Evolutionary conservation across 2,113 vertebrate species (phyloP).

Genomic region (Xenotilapia flavipinnis): DNA sequence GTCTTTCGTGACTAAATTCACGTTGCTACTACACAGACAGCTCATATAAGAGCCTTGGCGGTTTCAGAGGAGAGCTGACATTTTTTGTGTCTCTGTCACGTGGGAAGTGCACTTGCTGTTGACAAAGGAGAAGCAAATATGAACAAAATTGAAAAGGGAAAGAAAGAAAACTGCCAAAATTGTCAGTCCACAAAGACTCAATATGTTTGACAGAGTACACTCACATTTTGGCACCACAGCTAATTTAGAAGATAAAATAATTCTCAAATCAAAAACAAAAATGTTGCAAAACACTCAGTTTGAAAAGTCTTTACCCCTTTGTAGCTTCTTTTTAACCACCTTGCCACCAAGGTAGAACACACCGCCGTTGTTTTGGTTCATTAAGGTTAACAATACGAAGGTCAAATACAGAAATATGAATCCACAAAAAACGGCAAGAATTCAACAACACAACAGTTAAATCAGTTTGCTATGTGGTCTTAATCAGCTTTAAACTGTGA

Average conservation of each 20-base stretch:
- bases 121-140: slow-evolving; percentile 56
- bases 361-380: neutral
- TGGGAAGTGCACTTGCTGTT: slow-evolving; percentile 65
- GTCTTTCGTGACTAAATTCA: neutral
- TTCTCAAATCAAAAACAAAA: neutral
- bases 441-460: neutral
- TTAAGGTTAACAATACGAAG: neutral
- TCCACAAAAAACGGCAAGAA: neutral
- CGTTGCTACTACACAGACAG: neutral
- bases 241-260: neutral
- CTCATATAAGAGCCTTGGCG: slow-evolving; percentile 62
- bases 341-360: neutral
- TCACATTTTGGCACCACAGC: slow-evolving; percentile 6
- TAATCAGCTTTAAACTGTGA: slow-evolving; percentile 12
- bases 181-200: slow-evolving; percentile 19
- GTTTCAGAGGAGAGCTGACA: slow-evolving; percentile 44
- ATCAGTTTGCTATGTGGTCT: neutral
- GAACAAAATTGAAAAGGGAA: slow-evolving; percentile 36
- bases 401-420: neutral
- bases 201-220: slow-evolving; percentile 30
- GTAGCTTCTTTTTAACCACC: neutral
- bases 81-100: slow-evolving; percentile 63
- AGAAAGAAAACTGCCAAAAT: slow-evolving; percentile 27
- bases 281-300: slow-evolving; percentile 30
- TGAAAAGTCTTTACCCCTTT: slow-evolving; percentile 3